Base-by-base conservation (phyloP, 2,797 vertebrate genomes). In the Ctenochaetus hawaiiensis region DNA sequence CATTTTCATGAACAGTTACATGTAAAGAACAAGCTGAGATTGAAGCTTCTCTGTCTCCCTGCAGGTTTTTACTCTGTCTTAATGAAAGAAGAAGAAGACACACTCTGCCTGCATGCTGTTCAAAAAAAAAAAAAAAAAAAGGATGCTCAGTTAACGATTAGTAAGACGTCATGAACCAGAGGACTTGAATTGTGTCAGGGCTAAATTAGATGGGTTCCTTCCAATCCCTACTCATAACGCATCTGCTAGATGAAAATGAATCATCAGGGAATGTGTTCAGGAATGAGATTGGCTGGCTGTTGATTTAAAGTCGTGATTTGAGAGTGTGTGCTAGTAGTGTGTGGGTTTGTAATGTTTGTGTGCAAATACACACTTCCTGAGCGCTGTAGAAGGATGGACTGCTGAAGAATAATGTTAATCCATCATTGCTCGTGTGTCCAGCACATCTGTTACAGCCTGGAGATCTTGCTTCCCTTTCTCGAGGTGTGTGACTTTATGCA, bases 221-320 rank as follows among this genome's bases (percentile, higher is more conserved):
- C 67, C 59, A 17, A 62, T 78, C 69, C 53, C 62, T 82, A 60
- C 78, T 77, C 74, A 80, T 78, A 87, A 88, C 77, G 72, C 75
- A 86, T 87, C 76, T 65, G 62, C 72, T 82, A 69, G 85, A 89
- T 85, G 61, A 81, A 82, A 84, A 77, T 60, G 23, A 88, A 82
- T 85, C 66, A 70, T 22, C 30, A 12, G 78, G 56, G 20, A 72
- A 23, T 63, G 49, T 49, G 67, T 60, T 72, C 45, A 66, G 60
- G 54, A 77, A 67, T 75, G 75, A 83, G 75, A 85, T 67, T 12
- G 74, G 69, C 62, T 12, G 74, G 69, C 62, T 70, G 72, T 69
- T 85, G 87, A 91, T 92, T 90, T 81, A 77, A 81, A 73, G 70
- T 54, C 22, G 12, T 59, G 71, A 78, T 79, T 62, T 47, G 71